Evolutionary conservation across 2,113 vertebrate genomes (phyloP).

Genomic region (Prionailurus bengalensis): DNA sequence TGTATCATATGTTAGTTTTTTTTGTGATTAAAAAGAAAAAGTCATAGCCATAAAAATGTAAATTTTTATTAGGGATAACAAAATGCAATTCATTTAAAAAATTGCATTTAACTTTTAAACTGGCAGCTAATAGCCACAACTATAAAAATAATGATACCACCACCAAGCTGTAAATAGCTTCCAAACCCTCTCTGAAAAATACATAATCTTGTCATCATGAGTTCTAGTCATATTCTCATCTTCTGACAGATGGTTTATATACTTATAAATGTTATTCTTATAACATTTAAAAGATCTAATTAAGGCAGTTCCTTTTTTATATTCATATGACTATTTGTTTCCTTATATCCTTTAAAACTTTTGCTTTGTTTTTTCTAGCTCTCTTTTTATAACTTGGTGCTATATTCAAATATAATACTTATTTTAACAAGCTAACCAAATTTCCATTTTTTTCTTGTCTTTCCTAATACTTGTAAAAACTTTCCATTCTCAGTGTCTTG

Average conservation of each 20-base stretch:
- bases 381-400: constrained; percentile 42
- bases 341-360: constrained; percentile 15
- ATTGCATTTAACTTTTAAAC: constrained; percentile 38
- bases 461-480: constrained; percentile 7
- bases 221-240: constrained; percentile 47
- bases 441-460: constrained; percentile 17
- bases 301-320: constrained; percentile 56
- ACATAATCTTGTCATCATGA: constrained; percentile 39
- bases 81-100: constrained; percentile 50
- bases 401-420: constrained; percentile 14
- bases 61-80: neutral
- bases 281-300: constrained; percentile 51
- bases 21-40: constrained; percentile 60
- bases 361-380: constrained; percentile 41
- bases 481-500: neutral
- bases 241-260: constrained; percentile 67
- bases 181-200: constrained; percentile 50
- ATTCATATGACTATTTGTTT: constrained; percentile 49
- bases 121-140: neutral
- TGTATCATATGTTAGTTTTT: neutral
- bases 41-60: neutral
- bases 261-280: constrained; percentile 68
- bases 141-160: constrained; percentile 29
- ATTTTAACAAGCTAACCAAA: constrained; percentile 38
- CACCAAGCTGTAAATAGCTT: constrained; percentile 46